Evolutionary conservation across 2,113 vertebrate species (phyloP).

Genomic region (Cichladusa arquata): DNA sequence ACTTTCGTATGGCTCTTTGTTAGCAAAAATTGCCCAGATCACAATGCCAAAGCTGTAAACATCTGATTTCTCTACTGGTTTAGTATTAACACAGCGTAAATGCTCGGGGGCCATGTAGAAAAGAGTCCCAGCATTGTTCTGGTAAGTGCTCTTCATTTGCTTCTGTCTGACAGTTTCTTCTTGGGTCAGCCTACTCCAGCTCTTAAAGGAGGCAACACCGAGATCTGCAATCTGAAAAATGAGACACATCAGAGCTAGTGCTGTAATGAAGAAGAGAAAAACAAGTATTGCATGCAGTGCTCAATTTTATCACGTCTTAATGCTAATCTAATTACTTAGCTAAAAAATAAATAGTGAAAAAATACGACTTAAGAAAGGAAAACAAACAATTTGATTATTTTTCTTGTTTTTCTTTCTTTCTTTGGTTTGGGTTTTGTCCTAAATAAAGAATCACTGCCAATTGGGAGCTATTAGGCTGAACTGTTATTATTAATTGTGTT

Average conservation of each 20-base stretch:
- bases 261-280: neutral
- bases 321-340: neutral
- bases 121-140: slow-evolving; percentile 85
- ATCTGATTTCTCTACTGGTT: slow-evolving; percentile 88
- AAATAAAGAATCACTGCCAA: neutral
- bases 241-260: neutral
- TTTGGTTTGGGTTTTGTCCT: neutral
- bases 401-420: neutral
- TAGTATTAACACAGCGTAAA: slow-evolving; percentile 76
- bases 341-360: neutral
- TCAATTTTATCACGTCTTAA: neutral
- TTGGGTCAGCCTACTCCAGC: slow-evolving; percentile 88
- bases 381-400: neutral
- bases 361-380: neutral
- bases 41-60: slow-evolving; percentile 95
- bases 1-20: slow-evolving; percentile 90
- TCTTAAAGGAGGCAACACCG: slow-evolving; percentile 86
- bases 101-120: slow-evolving; percentile 96
- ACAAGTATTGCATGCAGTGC: neutral
- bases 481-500: neutral
- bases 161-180: slow-evolving; percentile 80
- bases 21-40: slow-evolving; percentile 89
- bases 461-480: neutral
- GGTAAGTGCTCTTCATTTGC: neutral
- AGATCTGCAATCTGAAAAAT: slow-evolving; percentile 90